Percentiles rank a stretch among this genome's conserved stretches.
These are phyloP conservation scores for Agraylea sexmaculata DNA, from an alignment of 1,140 invertebrate genomes.

Conservation along the genomic window DNA sequence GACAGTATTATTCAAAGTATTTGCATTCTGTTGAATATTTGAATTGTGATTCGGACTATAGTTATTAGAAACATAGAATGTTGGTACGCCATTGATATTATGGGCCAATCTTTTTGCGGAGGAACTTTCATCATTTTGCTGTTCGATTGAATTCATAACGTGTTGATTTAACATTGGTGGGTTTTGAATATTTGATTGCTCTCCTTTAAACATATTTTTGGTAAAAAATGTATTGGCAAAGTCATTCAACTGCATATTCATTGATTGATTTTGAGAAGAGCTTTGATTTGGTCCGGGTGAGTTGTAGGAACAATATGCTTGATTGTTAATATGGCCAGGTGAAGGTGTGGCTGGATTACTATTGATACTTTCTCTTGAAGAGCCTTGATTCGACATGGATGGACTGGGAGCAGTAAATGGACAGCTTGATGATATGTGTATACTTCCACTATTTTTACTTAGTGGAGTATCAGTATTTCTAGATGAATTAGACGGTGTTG, in stretches of 20 bases:
- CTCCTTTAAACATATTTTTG: no score
- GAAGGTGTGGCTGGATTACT: constrained; percentile 34
- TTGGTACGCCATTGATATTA: constrained; percentile 29
- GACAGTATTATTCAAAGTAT: constrained; percentile 28
- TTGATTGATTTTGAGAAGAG: constrained; percentile 15
- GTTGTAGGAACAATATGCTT: constrained; percentile 28
- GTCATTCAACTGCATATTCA: no score
- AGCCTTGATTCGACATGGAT: constrained; percentile 31
- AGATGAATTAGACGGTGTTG: constrained; percentile 36
- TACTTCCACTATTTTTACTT: constrained; percentile 29
- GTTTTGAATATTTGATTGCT: no score
- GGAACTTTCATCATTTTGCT: no score
- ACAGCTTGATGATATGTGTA: constrained; percentile 30
- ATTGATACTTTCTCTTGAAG: constrained; percentile 29
- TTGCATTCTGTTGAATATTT: constrained; percentile 23
- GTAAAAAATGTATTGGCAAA: no score
- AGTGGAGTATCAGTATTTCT: constrained; percentile 35
- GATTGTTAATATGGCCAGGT: constrained; percentile 24
- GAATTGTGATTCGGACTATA: constrained; percentile 28
- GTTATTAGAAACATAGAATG: constrained; percentile 37
- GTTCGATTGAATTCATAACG: no score
- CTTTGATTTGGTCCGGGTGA: constrained; percentile 29
- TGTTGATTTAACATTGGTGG: no score
- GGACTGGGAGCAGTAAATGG: constrained; percentile 33
- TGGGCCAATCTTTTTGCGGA: constrained; percentile 16